phyloP scores from a whole-genome alignment of 2,888 invertebrate species.

The Leucoma salicis region DNA sequence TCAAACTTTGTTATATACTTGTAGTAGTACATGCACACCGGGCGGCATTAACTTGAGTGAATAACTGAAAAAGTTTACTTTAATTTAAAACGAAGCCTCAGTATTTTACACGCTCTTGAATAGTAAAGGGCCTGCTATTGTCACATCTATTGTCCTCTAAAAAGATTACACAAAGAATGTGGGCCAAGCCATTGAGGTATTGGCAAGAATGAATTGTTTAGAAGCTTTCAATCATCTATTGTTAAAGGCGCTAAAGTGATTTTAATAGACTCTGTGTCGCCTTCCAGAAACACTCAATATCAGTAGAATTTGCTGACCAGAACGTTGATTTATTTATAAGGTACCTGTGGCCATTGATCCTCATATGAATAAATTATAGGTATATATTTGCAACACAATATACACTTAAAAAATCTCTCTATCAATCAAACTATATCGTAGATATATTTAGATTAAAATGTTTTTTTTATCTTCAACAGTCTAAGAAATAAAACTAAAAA shows the following conservation, averaged over 20 bases:
- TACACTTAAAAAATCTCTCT: too few relatives aligned
- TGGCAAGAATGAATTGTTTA: constrained; percentile 71
- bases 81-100: constrained; percentile 66
- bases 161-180: constrained; percentile 75
- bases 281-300: constrained; percentile 66
- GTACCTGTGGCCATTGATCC: background rate
- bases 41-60: constrained; percentile 66
- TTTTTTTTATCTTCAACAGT: too few relatives aligned
- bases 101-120: constrained; percentile 63
- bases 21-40: constrained; percentile 53
- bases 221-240: constrained; percentile 77
- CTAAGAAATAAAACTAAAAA: too few relatives aligned
- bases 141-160: constrained; percentile 65
- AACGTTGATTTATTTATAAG: too few relatives aligned
- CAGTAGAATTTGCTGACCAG: constrained; percentile 42
- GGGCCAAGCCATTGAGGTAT: constrained; percentile 71
- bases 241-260: constrained; percentile 75
- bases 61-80: constrained; percentile 67
- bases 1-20: constrained; percentile 19
- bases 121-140: constrained; percentile 63
- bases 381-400: too few relatives aligned
- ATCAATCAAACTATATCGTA: too few relatives aligned
- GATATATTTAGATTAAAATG: too few relatives aligned
- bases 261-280: constrained; percentile 80
- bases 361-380: background rate